phyloP scores from a whole-genome alignment of 2,113 vertebrate species.

The Siphamia tubifer region DNA sequence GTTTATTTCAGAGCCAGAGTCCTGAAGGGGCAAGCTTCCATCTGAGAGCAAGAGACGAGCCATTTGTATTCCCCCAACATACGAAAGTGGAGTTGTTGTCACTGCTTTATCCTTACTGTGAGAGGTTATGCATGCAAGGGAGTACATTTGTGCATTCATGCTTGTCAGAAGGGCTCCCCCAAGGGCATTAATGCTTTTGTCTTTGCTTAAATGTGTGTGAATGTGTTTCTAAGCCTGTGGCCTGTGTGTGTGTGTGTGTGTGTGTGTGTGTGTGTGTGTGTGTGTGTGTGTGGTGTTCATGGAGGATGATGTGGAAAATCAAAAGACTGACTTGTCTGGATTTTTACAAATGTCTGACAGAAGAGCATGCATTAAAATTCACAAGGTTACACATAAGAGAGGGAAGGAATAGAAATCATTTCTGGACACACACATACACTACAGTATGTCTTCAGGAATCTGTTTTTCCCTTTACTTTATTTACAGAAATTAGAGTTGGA shows the following conservation, averaged over 20 bases:
- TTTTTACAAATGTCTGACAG: not conserved
- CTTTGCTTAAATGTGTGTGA: not conserved
- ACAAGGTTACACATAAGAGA: too few species aligned
- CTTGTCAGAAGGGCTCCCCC: not conserved
- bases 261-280: too few species aligned
- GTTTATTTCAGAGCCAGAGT: constrained; percentile 27
- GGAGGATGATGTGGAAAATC: not conserved
- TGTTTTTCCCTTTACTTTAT: too few species aligned
- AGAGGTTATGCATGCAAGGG: constrained; percentile 1
- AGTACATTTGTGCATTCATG: not conserved
- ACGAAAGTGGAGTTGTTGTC: not conserved
- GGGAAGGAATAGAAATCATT: not conserved
- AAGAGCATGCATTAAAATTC: not conserved
- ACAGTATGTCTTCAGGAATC: too few species aligned
- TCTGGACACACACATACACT: not conserved
- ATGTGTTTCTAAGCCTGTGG: not conserved
- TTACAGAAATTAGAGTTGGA: too few species aligned
- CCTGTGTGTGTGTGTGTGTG: not conserved
- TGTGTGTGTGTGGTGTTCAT: too few species aligned
- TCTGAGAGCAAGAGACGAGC: constrained; percentile 1
- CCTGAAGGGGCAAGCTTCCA: constrained; percentile 14
- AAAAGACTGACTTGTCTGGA: not conserved
- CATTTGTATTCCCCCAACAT: not conserved
- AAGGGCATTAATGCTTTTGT: not conserved
- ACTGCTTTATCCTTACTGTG: not conserved